Evolutionary conservation across 2,888 invertebrate genomes (phyloP).

Genomic region (Heliothis peltigera): DNA sequence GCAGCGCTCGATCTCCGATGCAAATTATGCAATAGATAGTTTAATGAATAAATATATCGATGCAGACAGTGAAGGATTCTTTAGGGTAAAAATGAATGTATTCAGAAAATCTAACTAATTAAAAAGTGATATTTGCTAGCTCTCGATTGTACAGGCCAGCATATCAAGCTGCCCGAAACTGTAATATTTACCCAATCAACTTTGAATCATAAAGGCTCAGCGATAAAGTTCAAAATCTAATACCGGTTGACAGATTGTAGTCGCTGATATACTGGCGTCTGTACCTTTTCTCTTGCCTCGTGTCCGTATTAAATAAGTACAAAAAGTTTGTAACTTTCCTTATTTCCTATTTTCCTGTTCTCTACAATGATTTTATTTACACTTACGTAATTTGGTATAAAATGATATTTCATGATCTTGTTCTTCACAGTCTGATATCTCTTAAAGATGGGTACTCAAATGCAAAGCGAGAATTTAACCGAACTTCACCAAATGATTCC

Average conservation of each 20-base stretch:
- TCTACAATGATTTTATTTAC: too few relatives aligned
- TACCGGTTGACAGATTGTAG: too few relatives aligned
- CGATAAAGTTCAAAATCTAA: too few relatives aligned
- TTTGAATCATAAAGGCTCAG: too few relatives aligned
- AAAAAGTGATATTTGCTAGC: too few relatives aligned
- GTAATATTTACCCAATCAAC: too few relatives aligned
- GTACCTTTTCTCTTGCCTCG: neutral
- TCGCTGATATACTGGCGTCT: too few relatives aligned
- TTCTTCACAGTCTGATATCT: neutral
- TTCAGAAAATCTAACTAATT: too few relatives aligned
- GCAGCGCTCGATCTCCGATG: slow-evolving; percentile 18
- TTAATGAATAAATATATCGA: neutral
- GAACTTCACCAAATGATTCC: slow-evolving; percentile 25
- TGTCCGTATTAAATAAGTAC: neutral
- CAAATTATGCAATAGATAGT: slow-evolving; percentile 6
- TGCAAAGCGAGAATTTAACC: slow-evolving; percentile 16
- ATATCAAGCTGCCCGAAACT: too few relatives aligned
- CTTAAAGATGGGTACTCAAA: neutral
- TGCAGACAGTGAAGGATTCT: neutral
- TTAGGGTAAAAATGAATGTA: too few relatives aligned
- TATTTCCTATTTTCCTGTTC: slow-evolving; percentile 1
- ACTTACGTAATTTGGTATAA: neutral
- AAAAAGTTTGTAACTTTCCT: neutral
- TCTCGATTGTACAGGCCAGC: too few relatives aligned
- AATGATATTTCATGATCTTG: too few relatives aligned